Evolutionary conservation across 2,888 invertebrate species (phyloP).

Genomic region (Caenorhabditis macrosperma): DNA sequence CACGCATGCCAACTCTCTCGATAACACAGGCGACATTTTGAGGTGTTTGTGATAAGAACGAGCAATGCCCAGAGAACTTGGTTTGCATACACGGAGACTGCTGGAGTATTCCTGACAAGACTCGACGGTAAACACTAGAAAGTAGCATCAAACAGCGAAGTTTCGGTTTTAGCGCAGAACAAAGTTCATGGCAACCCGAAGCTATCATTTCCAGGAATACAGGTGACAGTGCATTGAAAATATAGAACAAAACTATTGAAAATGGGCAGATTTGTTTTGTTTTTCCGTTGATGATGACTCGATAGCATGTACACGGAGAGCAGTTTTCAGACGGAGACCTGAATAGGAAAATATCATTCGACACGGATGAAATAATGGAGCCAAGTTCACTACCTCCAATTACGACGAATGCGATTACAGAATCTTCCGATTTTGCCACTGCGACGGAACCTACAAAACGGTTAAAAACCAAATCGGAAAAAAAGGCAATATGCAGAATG

Average conservation of each 20-base stretch:
- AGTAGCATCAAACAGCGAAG: not conserved
- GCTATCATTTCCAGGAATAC: slow-evolving; percentile 35
- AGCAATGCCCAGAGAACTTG: slow-evolving; percentile 60
- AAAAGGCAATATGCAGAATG: not conserved
- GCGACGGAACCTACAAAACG: slow-evolving; percentile 13
- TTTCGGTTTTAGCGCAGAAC: slow-evolving; percentile 4
- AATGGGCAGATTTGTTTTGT: not conserved
- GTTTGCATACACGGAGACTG: slow-evolving; percentile 66
- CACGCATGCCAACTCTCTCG: slow-evolving; percentile 3
- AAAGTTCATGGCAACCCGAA: not conserved
- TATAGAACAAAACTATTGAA: not conserved
- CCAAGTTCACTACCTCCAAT: not conserved
- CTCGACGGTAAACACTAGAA: slow-evolving; percentile 1
- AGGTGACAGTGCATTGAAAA: slow-evolving; percentile 4
- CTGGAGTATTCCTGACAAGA: slow-evolving; percentile 62
- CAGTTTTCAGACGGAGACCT: slow-evolving; percentile 20
- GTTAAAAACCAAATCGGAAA: not conserved
- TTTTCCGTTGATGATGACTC: not conserved
- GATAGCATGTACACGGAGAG: not conserved
- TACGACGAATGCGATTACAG: not conserved
- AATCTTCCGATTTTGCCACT: too few relatives aligned
- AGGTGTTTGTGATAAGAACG: slow-evolving; percentile 63
- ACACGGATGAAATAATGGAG: slow-evolving; percentile 36
- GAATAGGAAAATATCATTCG: slow-evolving; percentile 23
- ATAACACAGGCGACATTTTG: slow-evolving; percentile 10